Base-by-base conservation (phyloP, 2,888 invertebrate species). In the Rotaria sp. region DNA sequence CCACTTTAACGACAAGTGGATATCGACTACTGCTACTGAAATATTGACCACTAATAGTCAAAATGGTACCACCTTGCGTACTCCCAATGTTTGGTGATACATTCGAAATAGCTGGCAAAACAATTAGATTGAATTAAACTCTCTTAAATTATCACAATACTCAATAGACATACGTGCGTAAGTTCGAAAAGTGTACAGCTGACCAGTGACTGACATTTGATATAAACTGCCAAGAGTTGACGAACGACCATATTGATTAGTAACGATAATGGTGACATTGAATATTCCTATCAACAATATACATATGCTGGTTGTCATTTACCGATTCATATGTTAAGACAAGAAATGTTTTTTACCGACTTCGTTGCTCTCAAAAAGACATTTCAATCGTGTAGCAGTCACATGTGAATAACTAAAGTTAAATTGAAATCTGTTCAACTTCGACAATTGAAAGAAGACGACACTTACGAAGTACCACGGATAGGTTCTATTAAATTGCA, bases 1-100 rank as follows among this genome's bases (percentile, higher is more conserved):
- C 84, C 24, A 86, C 84, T 26, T 86, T 84, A 26, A 86, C 74
- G 3, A 57, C 21, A 21, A 84, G 45, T 38, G 30, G n/a, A 13
- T 41, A 45, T 18, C 18, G 26, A 57, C 59, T n/a, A 80, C 84
- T 84, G 41, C 26, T 50, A 57, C 84, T 84, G 67, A 87, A 87
- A 30, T 87, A 85, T 57, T 85, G 85, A 13, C 87, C 87, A 38
- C 38, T 67, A 38, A 87, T 84, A 8, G 84, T 85, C 26, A 87
- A 41, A 18, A 57, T 84, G 10, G 86, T 85, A 74, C 87, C 87
- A 8, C 87, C 87, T 52, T 85, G 59, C 10, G 75, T 30, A 30
- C 87, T 87, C 80, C 87, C 87, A 35, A 15, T 74, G 21, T 41
- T 30, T 11, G 86, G 84, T 67, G 48, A 52, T 13, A 87, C 35